Evolutionary conservation across 2,797 vertebrate species (phyloP).

Genomic region (Falco concolor): DNA sequence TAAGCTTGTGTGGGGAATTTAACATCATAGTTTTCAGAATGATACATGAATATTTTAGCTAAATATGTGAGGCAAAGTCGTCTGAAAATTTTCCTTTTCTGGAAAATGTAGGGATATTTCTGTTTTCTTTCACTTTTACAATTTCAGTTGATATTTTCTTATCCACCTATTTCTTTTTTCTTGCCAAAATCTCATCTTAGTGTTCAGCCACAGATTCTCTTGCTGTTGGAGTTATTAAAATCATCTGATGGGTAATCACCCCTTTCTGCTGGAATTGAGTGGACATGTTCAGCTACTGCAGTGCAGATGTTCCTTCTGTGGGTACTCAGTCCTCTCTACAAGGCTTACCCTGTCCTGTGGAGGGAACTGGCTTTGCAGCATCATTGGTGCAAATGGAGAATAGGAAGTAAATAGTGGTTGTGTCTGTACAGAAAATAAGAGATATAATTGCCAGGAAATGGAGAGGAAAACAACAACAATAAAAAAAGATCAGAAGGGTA

Average conservation of each 20-base stretch:
- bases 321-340: background rate
- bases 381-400: background rate
- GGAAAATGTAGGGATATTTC: background rate
- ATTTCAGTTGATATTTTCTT: background rate
- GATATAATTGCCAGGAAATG: background rate
- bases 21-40: background rate
- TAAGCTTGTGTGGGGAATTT: background rate
- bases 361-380: background rate
- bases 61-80: background rate
- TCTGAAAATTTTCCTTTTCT: background rate
- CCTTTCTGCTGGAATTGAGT: background rate
- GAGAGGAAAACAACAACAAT: no score
- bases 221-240: background rate
- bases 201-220: background rate
- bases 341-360: background rate
- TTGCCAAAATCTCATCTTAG: background rate
- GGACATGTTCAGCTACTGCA: background rate
- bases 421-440: background rate
- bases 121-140: background rate
- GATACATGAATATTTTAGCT: background rate
- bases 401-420: background rate
- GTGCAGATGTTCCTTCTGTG: rapidly evolving
- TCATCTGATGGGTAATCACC: no score
- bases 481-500: no score
- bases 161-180: background rate